Percentiles rank a stretch among this genome's conserved stretches.
Evolutionary conservation across 2,113 vertebrate genomes (phyloP).

Genomic region (Oenanthe melanoleuca): DNA sequence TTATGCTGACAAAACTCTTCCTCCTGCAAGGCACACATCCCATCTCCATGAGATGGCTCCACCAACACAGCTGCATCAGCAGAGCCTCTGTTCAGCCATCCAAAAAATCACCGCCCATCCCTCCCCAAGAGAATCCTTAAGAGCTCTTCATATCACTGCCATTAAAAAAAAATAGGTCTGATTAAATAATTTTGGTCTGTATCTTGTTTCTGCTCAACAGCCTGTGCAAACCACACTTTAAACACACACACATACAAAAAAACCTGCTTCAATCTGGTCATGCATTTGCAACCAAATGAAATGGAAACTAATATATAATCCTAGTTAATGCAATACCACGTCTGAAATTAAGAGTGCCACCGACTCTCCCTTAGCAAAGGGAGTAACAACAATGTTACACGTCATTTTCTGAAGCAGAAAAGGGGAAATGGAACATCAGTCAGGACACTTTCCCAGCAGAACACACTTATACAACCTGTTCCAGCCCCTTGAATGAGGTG

Average conservation of each 20-base stretch:
- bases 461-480: not conserved
- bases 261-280: not conserved
- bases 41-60: not conserved
- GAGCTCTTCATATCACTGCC: not conserved
- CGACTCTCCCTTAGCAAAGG: too few relatives aligned
- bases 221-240: not conserved
- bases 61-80: fast-evolving
- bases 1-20: not conserved
- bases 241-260: not conserved
- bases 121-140: not conserved
- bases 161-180: not conserved
- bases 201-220: not conserved
- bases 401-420: not conserved
- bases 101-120: not conserved
- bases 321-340: not conserved
- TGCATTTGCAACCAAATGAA: not conserved
- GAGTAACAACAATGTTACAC: not conserved
- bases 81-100: not conserved
- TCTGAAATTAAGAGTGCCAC: not conserved
- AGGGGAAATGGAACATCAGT: not conserved
- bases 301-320: not conserved
- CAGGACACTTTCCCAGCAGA: not conserved
- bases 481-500: not conserved
- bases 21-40: not conserved
- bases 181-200: not conserved